Evolutionary conservation across 2,113 vertebrate species (phyloP).

Genomic region (Rhineura floridana): DNA sequence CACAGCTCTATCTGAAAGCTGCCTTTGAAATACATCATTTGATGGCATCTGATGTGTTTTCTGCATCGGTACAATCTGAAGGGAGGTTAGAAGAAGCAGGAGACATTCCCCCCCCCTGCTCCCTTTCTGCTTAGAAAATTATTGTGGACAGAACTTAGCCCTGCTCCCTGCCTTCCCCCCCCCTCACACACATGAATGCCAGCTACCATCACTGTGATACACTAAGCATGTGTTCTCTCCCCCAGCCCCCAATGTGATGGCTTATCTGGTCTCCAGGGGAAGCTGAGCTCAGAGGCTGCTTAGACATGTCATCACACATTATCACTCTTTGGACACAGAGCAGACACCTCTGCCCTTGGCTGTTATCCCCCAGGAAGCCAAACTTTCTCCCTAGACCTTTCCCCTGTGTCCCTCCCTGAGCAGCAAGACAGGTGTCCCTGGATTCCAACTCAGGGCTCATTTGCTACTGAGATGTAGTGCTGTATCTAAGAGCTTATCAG

Average conservation of each 20-base stretch:
- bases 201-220: background rate
- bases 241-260: background rate
- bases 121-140: background rate
- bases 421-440: background rate
- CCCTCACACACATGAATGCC: background rate
- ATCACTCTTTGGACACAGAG: background rate
- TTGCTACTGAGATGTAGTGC: background rate
- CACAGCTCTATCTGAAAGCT: background rate
- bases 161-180: background rate
- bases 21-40: background rate
- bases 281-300: background rate
- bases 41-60: background rate
- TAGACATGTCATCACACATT: constrained; percentile 4
- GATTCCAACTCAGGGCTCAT: background rate
- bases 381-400: background rate
- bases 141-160: background rate
- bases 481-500: background rate
- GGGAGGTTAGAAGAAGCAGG: background rate
- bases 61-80: background rate
- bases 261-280: constrained; percentile 2
- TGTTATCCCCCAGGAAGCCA: background rate
- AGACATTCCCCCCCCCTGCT: too few relatives aligned
- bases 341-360: background rate
- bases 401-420: background rate
- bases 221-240: background rate